phyloP scores from a whole-genome alignment of 2,113 vertebrate genomes.

The Nipponia nippon region DNA sequence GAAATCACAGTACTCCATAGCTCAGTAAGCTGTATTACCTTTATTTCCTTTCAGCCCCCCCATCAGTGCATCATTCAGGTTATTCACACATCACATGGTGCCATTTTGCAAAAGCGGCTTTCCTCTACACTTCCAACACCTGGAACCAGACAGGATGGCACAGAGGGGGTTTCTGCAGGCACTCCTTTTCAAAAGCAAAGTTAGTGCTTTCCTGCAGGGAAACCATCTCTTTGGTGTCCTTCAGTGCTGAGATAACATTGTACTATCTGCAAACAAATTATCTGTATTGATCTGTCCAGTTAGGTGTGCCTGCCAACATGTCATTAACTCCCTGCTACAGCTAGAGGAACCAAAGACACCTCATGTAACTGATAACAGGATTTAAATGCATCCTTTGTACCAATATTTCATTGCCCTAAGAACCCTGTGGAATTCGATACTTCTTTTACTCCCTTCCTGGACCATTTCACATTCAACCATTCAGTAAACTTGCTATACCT shows the following conservation, averaged over 20 bases:
- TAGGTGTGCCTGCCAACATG: background rate
- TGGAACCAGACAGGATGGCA: background rate
- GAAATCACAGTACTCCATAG: background rate
- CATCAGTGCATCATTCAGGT: background rate
- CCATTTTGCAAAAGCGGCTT: background rate
- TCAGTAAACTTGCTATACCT: background rate
- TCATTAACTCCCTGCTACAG: background rate
- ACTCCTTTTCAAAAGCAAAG: background rate
- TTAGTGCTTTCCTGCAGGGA: background rate
- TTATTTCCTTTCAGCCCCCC: background rate
- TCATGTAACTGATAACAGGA: background rate
- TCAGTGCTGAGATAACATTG: background rate
- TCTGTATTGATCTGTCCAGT: background rate
- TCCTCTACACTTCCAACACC: fast-evolving
- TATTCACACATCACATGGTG: background rate
- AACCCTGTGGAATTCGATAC: background rate
- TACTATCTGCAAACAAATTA: background rate
- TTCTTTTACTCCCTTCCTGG: background rate
- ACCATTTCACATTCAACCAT: background rate
- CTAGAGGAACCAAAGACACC: background rate
- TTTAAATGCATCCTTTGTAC: background rate
- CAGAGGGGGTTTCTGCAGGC: background rate
- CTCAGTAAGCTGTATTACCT: background rate
- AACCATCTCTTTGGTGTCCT: background rate
- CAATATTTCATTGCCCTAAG: background rate